phyloP scores from a whole-genome alignment of 2,113 vertebrate species.

The Megaceryle maxima region DNA sequence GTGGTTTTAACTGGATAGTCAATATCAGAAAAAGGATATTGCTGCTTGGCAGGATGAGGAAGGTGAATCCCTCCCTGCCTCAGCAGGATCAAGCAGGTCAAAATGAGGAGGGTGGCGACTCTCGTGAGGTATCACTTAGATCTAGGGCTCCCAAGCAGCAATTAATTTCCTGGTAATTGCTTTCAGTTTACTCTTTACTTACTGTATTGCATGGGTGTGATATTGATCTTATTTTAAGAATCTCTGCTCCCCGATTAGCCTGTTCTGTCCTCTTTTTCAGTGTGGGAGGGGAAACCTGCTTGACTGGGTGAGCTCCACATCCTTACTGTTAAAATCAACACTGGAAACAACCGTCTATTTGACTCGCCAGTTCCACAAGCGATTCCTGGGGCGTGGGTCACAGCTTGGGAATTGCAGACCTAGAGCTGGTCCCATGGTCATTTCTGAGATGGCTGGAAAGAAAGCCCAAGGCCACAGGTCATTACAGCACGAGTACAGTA shows the following conservation, averaged over 20 bases:
- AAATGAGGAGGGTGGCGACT: neutral
- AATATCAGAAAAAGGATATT: neutral
- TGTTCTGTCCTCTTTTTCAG: neutral
- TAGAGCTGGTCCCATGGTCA: neutral
- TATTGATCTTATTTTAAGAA: neutral
- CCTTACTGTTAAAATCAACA: neutral
- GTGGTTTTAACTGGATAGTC: neutral
- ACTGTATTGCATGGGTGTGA: neutral
- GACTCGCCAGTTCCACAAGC: neutral
- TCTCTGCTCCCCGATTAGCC: neutral
- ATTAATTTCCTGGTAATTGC: neutral
- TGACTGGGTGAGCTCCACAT: neutral
- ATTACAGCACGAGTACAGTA: neutral
- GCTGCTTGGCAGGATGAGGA: neutral
- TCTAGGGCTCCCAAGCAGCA: neutral
- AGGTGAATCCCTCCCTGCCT: neutral
- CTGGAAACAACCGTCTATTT: neutral
- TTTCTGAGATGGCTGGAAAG: neutral
- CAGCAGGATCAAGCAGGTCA: neutral
- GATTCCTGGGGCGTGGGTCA: neutral
- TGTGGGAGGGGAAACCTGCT: rapidly evolving
- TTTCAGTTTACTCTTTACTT: neutral
- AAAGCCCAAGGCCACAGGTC: neutral
- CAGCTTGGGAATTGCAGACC: neutral
- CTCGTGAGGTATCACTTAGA: neutral